Evolutionary conservation across 2,113 vertebrate genomes (phyloP).

Genomic region (Electrona antarctica): DNA sequence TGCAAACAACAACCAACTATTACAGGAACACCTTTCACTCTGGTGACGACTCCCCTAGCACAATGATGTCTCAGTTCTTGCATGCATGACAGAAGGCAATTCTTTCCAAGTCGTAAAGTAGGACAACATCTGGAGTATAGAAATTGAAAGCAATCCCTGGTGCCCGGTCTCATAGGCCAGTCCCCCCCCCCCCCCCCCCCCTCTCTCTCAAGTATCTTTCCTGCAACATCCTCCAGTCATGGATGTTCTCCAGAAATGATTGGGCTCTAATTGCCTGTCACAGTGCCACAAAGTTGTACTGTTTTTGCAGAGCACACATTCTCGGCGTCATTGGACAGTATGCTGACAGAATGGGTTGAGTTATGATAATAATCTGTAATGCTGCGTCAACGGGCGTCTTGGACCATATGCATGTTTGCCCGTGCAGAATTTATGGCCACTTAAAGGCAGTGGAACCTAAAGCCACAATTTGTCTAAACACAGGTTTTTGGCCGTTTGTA

Average conservation of each 20-base stretch:
- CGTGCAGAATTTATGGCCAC: conserved; percentile 42
- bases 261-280: conserved; percentile 46
- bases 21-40: conserved; percentile 18
- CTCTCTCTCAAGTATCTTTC: conserved; percentile 13
- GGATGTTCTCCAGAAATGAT: conserved; percentile 31
- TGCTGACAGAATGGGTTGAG: background rate
- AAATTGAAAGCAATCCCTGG: conserved; percentile 15
- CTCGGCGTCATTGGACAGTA: conserved; percentile 14
- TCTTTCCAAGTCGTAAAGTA: conserved; percentile 46
- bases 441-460: conserved; percentile 15
- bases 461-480: conserved; percentile 35
- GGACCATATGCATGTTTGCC: conserved; percentile 42
- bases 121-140: conserved; percentile 56
- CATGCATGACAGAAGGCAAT: conserved; percentile 31
- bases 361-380: conserved; percentile 24
- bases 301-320: background rate
- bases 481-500: conserved; percentile 5
- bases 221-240: background rate
- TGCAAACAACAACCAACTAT: conserved; percentile 13
- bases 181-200: background rate
- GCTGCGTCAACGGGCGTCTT: conserved; percentile 30
- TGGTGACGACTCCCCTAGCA: conserved; percentile 22
- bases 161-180: conserved; percentile 33
- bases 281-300: conserved; percentile 20
- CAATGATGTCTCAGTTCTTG: conserved; percentile 33